A percentile compares a stretch with the other conserved stretches of the same genome.
phyloP scores from a whole-genome alignment of 1,140 invertebrate genomes.

The Pseudomyrmex flavicornis region DNA sequence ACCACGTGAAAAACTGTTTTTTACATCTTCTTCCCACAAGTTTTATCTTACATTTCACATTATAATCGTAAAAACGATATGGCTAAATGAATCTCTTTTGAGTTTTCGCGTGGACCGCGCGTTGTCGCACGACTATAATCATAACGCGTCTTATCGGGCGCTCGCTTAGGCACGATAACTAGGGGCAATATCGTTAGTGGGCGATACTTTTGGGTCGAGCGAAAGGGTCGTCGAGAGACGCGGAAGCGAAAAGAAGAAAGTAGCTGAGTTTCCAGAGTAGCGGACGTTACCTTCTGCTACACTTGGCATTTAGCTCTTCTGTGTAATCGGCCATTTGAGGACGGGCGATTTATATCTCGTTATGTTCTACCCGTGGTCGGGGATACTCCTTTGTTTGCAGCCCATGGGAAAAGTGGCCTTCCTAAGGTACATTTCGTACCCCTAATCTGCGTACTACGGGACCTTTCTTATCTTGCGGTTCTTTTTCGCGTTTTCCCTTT shows the following conservation, averaged over 20 bases:
- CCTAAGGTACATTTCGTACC: slow-evolving; percentile 69
- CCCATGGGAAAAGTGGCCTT: slow-evolving; percentile 68
- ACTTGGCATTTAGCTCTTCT: slow-evolving; percentile 58
- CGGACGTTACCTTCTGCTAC: neutral
- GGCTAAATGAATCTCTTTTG: neutral
- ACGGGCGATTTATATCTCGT: slow-evolving; percentile 68
- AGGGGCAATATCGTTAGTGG: slow-evolving; percentile 28
- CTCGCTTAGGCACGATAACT: slow-evolving; percentile 33
- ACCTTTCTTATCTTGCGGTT: slow-evolving; percentile 57
- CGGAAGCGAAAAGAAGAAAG: slow-evolving; percentile 36
- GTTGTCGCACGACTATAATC: slow-evolving; percentile 9
- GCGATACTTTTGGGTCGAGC: slow-evolving; percentile 13
- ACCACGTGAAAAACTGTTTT: neutral
- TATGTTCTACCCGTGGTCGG: slow-evolving; percentile 12
- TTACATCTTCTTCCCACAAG: neutral
- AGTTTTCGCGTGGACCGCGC: neutral
- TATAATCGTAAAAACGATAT: slow-evolving; percentile 11
- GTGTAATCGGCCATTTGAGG: slow-evolving; percentile 60
- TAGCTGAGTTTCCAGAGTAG: neutral
- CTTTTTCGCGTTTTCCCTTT: slow-evolving; percentile 35
- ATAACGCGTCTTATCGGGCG: slow-evolving; percentile 44
- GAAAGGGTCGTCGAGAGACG: slow-evolving; percentile 17
- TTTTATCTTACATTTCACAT: neutral
- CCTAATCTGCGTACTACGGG: slow-evolving; percentile 73
- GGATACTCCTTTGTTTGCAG: slow-evolving; percentile 42